Evolutionary conservation across 1,140 invertebrate species (phyloP).

Genomic region (Teleopsis dalmanni): DNA sequence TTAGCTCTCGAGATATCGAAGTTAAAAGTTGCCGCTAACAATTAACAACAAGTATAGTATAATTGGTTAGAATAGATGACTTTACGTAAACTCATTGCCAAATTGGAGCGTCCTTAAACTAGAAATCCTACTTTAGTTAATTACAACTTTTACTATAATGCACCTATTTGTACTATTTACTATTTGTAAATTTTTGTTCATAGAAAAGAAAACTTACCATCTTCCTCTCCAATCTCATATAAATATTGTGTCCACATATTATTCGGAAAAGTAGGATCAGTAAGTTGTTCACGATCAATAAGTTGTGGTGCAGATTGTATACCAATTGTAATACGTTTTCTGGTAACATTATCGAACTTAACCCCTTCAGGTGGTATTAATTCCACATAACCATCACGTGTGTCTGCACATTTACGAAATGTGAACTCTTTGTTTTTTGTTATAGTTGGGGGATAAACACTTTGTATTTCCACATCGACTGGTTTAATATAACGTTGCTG

Average conservation of each 20-base stretch:
- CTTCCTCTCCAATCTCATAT: slow-evolving; percentile 43
- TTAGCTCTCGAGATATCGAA: too few relatives aligned
- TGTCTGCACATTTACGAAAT: slow-evolving; percentile 48
- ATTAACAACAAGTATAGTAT: too few relatives aligned
- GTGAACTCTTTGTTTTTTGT: slow-evolving; percentile 38
- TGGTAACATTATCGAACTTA: slow-evolving; percentile 51
- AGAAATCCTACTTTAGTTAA: too few relatives aligned
- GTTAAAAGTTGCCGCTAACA: too few relatives aligned
- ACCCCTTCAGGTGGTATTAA: slow-evolving; percentile 50
- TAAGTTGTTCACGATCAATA: slow-evolving; percentile 53
- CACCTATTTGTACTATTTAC: too few relatives aligned
- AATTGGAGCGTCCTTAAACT: too few relatives aligned
- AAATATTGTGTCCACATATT: slow-evolving; percentile 61
- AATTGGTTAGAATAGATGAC: too few relatives aligned
- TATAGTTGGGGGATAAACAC: slow-evolving; percentile 51
- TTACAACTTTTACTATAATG: too few relatives aligned
- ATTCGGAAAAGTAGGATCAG: slow-evolving; percentile 53
- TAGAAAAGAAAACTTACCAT: too few relatives aligned
- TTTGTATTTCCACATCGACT: slow-evolving; percentile 57
- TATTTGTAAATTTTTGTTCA: too few relatives aligned
- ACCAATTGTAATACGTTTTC: slow-evolving; percentile 48
- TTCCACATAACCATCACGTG: slow-evolving; percentile 60
- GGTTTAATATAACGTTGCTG: slow-evolving; percentile 50
- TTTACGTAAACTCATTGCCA: too few relatives aligned
- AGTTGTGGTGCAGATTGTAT: slow-evolving; percentile 47